Percentiles rank a stretch among this genome's conserved stretches.
phyloP scores from a whole-genome alignment of 1,140 invertebrate species.

The Chironomus tepperi region DNA sequence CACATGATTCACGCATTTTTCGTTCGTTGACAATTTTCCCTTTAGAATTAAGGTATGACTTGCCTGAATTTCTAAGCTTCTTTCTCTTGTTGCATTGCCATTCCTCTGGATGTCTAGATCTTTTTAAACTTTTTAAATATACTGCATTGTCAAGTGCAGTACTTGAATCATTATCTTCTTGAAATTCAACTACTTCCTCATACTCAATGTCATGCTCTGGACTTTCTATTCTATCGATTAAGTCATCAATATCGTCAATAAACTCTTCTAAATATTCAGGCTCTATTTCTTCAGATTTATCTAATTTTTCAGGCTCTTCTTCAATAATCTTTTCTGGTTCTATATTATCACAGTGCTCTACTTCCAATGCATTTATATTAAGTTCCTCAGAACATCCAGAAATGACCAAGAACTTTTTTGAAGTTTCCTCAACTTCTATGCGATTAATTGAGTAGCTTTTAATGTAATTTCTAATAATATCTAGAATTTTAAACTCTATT shows the following conservation, averaged over 20 bases:
- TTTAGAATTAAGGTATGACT: background rate
- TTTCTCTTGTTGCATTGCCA: background rate
- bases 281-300: background rate
- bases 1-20: background rate
- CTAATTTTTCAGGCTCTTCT: background rate
- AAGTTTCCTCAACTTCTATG: background rate
- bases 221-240: too few species aligned
- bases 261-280: background rate
- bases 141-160: background rate
- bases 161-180: background rate
- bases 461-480: background rate
- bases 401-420: background rate
- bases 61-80: background rate
- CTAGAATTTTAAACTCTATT: background rate
- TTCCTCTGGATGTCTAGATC: background rate
- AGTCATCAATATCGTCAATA: background rate
- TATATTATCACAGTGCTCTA: background rate
- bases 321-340: background rate
- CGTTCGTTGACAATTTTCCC: background rate
- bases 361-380: background rate
- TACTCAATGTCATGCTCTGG: too few species aligned
- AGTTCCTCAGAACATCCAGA: background rate
- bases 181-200: background rate
- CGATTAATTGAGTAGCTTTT: background rate
- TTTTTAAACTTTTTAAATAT: background rate